Base-by-base conservation (phyloP, 2,797 vertebrate genomes). In the Tachyglossus aculeatus region DNA sequence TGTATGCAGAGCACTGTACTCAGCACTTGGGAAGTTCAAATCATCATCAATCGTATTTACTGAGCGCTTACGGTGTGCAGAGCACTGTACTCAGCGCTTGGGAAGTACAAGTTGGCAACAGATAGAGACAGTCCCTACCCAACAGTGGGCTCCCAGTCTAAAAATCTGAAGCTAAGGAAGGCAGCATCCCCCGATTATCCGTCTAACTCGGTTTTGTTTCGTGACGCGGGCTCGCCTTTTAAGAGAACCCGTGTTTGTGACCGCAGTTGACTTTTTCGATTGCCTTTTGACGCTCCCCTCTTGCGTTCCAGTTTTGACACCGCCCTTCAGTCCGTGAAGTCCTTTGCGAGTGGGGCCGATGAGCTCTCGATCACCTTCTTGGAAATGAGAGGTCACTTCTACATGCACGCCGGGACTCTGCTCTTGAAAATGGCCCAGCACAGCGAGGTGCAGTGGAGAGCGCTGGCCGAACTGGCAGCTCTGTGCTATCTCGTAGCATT, bases 371-470 rank as follows among this genome's bases (percentile, higher is more conserved):
- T 94, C 72, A 85, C 93, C 38, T 97, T 96, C 74, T 71, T 86
- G 64, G 98, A 99, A 89, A 94, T 97, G 91, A 94, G 91, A 79
- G 98, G 95, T 55, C 98, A 99, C 77, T 93, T 98, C 10, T 99
- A 98, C 88, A 86, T 99, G 90, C 93, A 96, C 52, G 91, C 95
- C 48, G 98, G 94, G 45, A 95, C 95, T 5, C 88, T 98, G 73
- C 92, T 99, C 29, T 81, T 99, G 87, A 99, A 98, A 91, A 93
- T 96, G 93, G 96, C 94, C 34, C 91, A 95, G 62, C 92, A 96
- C 38, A 94, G 86, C 45, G 92, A 95, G 25, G 84, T 94, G 13
- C 94, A 94, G 22, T 99, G 97, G 97, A 95, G 95, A 82, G 93
- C 85, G 3, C 88, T 96, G 21, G 90, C 87, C 29, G 95, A 99